Conservation (phyloP, 2,797 vertebrate genomes). For the Toxotes lorentzi region DNA sequence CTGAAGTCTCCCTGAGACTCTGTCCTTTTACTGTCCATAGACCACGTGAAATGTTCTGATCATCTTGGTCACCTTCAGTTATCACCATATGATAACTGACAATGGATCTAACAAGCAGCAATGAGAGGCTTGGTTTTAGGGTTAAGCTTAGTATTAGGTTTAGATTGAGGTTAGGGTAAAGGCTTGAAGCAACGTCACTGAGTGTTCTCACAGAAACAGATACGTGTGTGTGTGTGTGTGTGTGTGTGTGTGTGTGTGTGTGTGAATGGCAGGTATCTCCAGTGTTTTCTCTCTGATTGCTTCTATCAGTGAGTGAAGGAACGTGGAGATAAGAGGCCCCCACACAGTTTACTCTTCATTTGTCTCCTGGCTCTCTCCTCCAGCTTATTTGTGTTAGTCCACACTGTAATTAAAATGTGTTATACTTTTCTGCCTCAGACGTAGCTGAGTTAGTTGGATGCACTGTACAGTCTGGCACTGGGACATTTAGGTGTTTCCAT, state of each 20-base stretch:
- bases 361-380: conserved; percentile 17
- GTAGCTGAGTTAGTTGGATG: background rate
- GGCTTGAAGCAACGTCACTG: background rate
- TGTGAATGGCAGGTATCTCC: background rate
- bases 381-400: conserved; percentile 16
- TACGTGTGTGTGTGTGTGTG: background rate
- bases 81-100: too few relatives aligned
- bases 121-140: too few relatives aligned
- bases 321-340: conserved; percentile 36
- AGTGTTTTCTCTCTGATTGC: conserved; percentile 3
- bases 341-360: conserved; percentile 25
- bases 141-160: too few relatives aligned
- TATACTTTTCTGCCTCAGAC: background rate
- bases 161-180: background rate
- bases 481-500: background rate
- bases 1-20: too few relatives aligned
- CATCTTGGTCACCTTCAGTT: too few relatives aligned
- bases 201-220: background rate
- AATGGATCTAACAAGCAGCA: too few relatives aligned
- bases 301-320: conserved; percentile 24
- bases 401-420: background rate
- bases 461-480: background rate
- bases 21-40: too few relatives aligned
- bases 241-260: background rate
- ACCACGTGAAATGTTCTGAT: too few relatives aligned